Evolutionary conservation across 2,113 vertebrate species (phyloP).

Genomic region (Heteronetta atricapilla): DNA sequence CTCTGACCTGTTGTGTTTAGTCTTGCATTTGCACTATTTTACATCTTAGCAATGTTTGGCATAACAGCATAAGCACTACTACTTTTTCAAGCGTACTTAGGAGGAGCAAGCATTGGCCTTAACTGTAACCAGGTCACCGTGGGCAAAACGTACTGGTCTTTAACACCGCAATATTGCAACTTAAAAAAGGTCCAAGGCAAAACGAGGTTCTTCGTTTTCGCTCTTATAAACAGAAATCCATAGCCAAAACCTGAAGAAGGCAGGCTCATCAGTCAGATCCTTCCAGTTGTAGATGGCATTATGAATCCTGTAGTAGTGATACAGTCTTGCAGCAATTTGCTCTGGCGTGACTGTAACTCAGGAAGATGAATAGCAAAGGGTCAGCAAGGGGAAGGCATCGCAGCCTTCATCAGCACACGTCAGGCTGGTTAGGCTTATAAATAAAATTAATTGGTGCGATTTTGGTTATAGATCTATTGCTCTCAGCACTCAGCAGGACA

Average conservation of each 20-base stretch:
- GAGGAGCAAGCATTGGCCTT: background rate
- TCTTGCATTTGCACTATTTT: background rate
- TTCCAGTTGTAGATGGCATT: background rate
- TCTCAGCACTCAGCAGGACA: background rate
- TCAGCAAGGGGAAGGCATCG: background rate
- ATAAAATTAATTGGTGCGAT: fast-evolving
- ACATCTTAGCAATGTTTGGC: background rate
- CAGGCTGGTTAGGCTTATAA: background rate
- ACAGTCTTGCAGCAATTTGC: fast-evolving
- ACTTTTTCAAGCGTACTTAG: too few relatives aligned
- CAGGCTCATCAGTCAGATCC: background rate
- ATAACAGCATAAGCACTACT: background rate
- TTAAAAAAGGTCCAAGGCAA: background rate
- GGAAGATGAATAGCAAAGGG: background rate
- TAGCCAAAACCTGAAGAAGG: background rate
- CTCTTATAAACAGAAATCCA: background rate
- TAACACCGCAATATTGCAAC: background rate
- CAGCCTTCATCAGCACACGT: background rate
- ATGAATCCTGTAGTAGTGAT: fast-evolving
- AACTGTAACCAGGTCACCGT: too few relatives aligned
- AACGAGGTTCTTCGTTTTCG: background rate
- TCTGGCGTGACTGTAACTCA: background rate
- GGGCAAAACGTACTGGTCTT: too few relatives aligned
- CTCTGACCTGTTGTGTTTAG: background rate
- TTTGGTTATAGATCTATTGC: fast-evolving